Conservation (phyloP, 2,797 vertebrate species). For the Sardinella longiceps region DNA sequence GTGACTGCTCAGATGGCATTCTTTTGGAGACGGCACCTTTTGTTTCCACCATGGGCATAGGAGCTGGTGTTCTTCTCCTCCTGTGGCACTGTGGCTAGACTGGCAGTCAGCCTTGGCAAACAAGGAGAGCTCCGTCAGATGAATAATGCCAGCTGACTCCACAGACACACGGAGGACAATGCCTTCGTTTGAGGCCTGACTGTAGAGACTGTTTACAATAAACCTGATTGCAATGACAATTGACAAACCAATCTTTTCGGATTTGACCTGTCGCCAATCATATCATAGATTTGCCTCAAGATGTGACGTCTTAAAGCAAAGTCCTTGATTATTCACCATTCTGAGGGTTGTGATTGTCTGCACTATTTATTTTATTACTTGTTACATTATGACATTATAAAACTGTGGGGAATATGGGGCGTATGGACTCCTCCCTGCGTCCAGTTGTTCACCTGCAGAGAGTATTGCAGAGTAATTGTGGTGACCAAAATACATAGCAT, state of each 20-base stretch:
- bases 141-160: neutral
- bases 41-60: neutral
- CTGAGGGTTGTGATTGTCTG: neutral
- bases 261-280: neutral
- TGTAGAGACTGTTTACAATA: neutral
- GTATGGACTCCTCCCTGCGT: neutral
- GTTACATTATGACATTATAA: neutral
- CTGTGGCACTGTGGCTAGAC: neutral
- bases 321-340: neutral
- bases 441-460: neutral
- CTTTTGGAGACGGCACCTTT: neutral
- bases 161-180: neutral
- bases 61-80: neutral
- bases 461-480: neutral
- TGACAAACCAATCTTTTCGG: neutral
- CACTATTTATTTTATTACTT: neutral
- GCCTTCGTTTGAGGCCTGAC: neutral
- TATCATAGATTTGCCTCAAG: neutral
- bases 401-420: no score
- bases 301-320: neutral
- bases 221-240: neutral
- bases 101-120: neutral
- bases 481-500: neutral
- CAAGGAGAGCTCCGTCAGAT: neutral
- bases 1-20: neutral